Evolutionary conservation across 1,140 invertebrate genomes (phyloP).

Genomic region (Heliothis virescens): DNA sequence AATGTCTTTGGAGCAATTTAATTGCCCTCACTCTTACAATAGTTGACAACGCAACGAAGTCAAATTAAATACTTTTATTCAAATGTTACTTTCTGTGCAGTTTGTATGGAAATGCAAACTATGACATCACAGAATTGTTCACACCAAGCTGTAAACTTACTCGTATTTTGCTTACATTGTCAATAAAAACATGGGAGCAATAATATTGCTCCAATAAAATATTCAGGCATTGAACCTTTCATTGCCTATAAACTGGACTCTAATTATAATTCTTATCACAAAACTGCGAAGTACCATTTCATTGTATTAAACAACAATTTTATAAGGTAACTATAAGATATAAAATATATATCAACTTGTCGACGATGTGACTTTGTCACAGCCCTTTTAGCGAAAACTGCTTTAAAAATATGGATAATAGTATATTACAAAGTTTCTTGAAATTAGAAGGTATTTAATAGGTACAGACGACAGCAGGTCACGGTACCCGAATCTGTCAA

Average conservation of each 20-base stretch:
- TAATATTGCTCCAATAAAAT: not conserved
- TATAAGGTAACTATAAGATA: constrained; percentile 3
- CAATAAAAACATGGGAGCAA: too few relatives aligned
- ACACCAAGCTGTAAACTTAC: too few relatives aligned
- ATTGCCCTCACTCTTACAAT: too few relatives aligned
- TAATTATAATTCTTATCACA: constrained; percentile 5
- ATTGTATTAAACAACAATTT: constrained; percentile 21
- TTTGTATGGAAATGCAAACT: too few relatives aligned
- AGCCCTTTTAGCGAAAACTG: not conserved
- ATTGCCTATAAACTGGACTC: not conserved
- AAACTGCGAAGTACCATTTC: not conserved
- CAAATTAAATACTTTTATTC: too few relatives aligned
- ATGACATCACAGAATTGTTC: too few relatives aligned
- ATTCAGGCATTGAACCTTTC: not conserved
- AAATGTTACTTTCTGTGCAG: too few relatives aligned
- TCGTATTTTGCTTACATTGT: too few relatives aligned
- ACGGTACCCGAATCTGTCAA: too few relatives aligned
- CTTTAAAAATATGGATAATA: too few relatives aligned
- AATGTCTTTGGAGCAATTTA: not conserved
- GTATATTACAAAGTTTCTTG: not conserved
- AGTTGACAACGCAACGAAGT: too few relatives aligned
- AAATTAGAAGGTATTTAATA: not conserved
- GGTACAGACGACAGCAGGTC: too few relatives aligned
- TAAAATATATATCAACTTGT: constrained; percentile 7
- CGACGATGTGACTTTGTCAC: not conserved